Base-by-base conservation (phyloP, 2,888 invertebrate species). In the Osedax fenrisi region DNA sequence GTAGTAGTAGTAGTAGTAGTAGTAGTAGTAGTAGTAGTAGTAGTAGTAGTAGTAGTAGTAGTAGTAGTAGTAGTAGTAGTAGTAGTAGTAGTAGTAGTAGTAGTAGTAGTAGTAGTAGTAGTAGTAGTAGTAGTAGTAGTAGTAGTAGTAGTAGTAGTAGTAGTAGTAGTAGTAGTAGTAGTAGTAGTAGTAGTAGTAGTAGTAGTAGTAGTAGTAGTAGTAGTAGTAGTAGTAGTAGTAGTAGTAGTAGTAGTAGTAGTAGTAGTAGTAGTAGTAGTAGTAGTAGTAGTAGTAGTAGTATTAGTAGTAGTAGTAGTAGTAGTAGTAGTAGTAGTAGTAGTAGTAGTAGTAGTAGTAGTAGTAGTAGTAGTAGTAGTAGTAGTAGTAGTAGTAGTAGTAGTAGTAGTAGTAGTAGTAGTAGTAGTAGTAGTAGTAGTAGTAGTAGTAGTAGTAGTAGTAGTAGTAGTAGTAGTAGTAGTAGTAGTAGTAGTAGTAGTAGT, bases 151-250 rank as follows among this genome's bases (percentile, higher is more conserved):
- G 13, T 64, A 1, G 13, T 64, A 41, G 5, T 41, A 41, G 5
- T 41, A 41, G 5, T 41, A 41, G 5, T 41, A 41, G 5, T 41
- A 41, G 10, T 41, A 41, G 5, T 41, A 41, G 5, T 41, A 73
- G 25, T 73, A 73, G 22, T 73, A 74, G 22, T 73, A 74, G 22
- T 73, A 74, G 22, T 73, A 74, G 22, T 73, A 74, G 22, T 73
- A 74, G 22, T 74, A 74, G 22, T 74, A 41, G 10, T 41, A 41
- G 5, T 41, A 41, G 10, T 41, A 41, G 5, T 41, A 41, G 10
- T 41, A 41, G 5, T 41, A 41, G 10, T 41, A 41, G 5, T 41
- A 41, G 10, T 41, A 41, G 5, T 41, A 41, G 10, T 41, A 41
- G 5, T 41, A 41, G 10, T 41, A 41, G 5, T 41, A 41, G 10